A percentile compares a stretch with the other conserved stretches of the same genome.
These are phyloP conservation scores for Cottoperca gobio DNA, from an alignment of 2,797 vertebrate genomes.

Conservation along the genomic window DNA sequence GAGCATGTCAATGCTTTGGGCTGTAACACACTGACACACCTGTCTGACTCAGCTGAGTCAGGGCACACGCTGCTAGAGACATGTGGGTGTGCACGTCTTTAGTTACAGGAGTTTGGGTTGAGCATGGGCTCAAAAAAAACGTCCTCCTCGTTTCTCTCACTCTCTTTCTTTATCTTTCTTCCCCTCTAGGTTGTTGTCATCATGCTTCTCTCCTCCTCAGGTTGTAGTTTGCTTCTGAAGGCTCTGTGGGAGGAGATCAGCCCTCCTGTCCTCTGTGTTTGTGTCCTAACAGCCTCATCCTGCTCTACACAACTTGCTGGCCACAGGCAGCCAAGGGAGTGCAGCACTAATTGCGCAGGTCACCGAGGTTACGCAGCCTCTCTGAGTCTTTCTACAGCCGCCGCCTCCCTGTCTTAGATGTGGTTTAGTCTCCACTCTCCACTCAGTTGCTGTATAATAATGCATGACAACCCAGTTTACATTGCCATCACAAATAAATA, in stretches of 20 bases:
- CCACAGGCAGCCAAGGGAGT: constrained; percentile 45
- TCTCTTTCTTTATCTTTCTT: constrained; percentile 23
- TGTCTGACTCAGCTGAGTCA: constrained; percentile 73
- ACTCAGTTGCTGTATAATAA: constrained; percentile 53
- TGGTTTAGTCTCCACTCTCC: constrained; percentile 23
- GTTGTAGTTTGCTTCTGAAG: constrained; percentile 38
- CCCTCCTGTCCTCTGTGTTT: constrained; percentile 47
- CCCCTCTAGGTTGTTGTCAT: constrained; percentile 18
- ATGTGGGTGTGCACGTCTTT: constrained; percentile 44
- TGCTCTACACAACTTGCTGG: constrained; percentile 32
- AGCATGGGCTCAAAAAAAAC: constrained; percentile 37
- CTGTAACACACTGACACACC: constrained; percentile 70
- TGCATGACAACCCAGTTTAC: constrained; percentile 55
- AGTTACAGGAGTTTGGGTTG: constrained; percentile 30
- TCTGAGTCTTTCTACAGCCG: constrained; percentile 29
- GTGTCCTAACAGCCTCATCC: constrained; percentile 44
- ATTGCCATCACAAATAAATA: constrained; percentile 47
- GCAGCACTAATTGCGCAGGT: constrained; percentile 57
- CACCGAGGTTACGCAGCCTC: constrained; percentile 51
- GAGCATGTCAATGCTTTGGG: constrained; percentile 60
- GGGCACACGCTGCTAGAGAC: constrained; percentile 38
- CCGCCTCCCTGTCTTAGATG: constrained; percentile 38
- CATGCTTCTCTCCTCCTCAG: constrained; percentile 27
- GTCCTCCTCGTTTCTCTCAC: constrained; percentile 15
- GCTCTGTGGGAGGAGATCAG: constrained; percentile 44